Conservation (phyloP, 2,888 invertebrate species). For the Lepas anatifera region DNA sequence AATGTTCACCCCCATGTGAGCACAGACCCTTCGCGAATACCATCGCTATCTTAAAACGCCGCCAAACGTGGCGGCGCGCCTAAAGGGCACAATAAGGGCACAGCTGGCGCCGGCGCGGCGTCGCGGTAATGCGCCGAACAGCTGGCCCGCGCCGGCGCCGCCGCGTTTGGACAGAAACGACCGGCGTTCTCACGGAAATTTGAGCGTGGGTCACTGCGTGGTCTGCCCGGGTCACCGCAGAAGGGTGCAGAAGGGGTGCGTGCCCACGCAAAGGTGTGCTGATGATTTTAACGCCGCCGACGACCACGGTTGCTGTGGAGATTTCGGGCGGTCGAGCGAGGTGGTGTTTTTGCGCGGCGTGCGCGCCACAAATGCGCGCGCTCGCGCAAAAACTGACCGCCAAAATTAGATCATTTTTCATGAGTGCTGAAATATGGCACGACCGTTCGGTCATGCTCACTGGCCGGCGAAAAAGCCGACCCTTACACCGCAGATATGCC, state of each 20-base stretch:
- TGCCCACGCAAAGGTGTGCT: no score
- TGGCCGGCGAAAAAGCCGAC: neutral
- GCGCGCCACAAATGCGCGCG: slow-evolving; percentile 1
- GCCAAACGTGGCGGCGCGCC: neutral
- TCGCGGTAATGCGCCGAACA: neutral
- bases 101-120: neutral
- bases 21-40: no score
- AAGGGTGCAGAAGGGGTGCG: neutral
- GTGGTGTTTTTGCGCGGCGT: neutral
- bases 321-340: no score
- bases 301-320: no score
- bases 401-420: slow-evolving; percentile 9
- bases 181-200: neutral
- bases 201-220: neutral
- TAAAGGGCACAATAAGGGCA: slow-evolving; percentile 10
- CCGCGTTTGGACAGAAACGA: neutral
- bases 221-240: neutral
- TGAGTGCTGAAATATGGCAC: neutral
- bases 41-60: neutral
- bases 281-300: no score
- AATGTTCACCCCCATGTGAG: no score
- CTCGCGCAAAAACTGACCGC: neutral
- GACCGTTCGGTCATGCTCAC: neutral
- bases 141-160: neutral
- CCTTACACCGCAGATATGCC: neutral